phyloP scores from a whole-genome alignment of 2,888 invertebrate species.

The Pammene aurita region DNA sequence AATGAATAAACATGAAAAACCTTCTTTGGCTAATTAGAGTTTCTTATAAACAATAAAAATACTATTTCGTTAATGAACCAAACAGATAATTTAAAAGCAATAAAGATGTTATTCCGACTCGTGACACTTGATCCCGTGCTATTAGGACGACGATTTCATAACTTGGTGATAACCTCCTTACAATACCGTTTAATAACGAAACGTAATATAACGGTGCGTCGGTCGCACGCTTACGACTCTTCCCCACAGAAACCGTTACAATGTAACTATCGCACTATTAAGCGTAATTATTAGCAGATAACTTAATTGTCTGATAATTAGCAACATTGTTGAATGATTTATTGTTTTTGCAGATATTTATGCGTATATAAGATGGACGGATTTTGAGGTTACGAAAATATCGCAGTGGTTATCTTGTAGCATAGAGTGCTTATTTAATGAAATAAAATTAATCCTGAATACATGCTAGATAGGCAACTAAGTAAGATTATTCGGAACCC shows the following conservation, averaged over 20 bases:
- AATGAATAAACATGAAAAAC: neutral
- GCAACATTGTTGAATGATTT: slow-evolving; percentile 35
- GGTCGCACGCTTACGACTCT: neutral
- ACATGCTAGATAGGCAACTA: neutral
- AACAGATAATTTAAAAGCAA: slow-evolving; percentile 33
- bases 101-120: slow-evolving; percentile 36
- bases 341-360: slow-evolving; percentile 26
- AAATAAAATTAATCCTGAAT: neutral
- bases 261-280: slow-evolving; percentile 72
- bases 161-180: slow-evolving; percentile 39
- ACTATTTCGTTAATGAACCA: slow-evolving; percentile 12
- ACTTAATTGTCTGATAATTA: slow-evolving; percentile 68
- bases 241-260: slow-evolving; percentile 50
- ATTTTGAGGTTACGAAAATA: slow-evolving; percentile 39
- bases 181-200: neutral
- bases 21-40: slow-evolving; percentile 1
- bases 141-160: slow-evolving; percentile 35
- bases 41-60: slow-evolving; percentile 6
- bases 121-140: slow-evolving; percentile 34
- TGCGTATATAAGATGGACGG: slow-evolving; percentile 11
- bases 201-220: neutral
- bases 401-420: neutral
- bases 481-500: neutral
- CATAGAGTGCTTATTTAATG: neutral
- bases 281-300: slow-evolving; percentile 74